These are phyloP conservation scores for Drosophila limbata DNA, from an alignment of 2,888 invertebrate species.

Conservation along the genomic window DNA sequence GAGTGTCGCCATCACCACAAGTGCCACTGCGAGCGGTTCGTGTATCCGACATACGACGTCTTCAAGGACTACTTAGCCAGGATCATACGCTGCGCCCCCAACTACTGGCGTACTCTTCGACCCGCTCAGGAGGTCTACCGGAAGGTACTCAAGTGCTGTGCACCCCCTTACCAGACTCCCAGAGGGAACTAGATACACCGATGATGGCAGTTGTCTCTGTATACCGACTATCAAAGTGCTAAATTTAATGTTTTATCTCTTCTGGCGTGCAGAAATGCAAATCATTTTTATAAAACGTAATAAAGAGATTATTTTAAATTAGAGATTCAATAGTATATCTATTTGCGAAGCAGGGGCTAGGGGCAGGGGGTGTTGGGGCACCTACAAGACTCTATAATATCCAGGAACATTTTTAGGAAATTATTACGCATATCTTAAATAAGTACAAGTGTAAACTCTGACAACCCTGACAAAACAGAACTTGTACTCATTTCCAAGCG, in stretches of 20 bases:
- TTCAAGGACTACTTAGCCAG: constrained; percentile 64
- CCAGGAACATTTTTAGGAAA: too few species aligned
- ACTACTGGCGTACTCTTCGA: constrained; percentile 63
- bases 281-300: constrained; percentile 21
- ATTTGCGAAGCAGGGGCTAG: too few species aligned
- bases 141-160: constrained; percentile 56
- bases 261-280: constrained; percentile 19
- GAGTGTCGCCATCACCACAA: constrained; percentile 65
- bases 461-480: too few species aligned
- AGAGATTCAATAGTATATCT: background rate
- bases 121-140: constrained; percentile 66
- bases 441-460: too few species aligned
- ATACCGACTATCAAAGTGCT: constrained; percentile 1
- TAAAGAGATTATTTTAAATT: background rate
- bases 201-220: background rate
- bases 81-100: constrained; percentile 58
- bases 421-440: too few species aligned
- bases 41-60: constrained; percentile 67
- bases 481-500: too few species aligned
- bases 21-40: constrained; percentile 59
- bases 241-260: constrained; percentile 36
- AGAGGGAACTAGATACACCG: constrained; percentile 10
- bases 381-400: too few species aligned
- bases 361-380: too few species aligned
- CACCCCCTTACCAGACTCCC: constrained; percentile 22